phyloP scores from a whole-genome alignment of 92 coral and sea anemone genomes.

The Micromussa lordhowensis region DNA sequence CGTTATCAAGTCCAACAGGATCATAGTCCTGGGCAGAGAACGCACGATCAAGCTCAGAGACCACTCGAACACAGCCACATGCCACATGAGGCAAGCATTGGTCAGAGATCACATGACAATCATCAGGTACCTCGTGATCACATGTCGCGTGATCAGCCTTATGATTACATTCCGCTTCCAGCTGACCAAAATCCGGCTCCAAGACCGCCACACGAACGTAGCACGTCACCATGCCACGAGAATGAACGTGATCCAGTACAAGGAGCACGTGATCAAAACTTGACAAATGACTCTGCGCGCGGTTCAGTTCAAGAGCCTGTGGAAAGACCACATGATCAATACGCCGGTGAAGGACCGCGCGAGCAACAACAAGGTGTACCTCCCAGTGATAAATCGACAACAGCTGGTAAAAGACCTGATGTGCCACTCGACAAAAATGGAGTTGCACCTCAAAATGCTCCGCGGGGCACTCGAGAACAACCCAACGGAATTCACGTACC shows the following conservation, averaged over 20 bases:
- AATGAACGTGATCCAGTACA: constrained; percentile 27
- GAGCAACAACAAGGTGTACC: constrained; percentile 33
- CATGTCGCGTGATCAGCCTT: constrained; percentile 23
- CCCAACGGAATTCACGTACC: constrained; percentile 39
- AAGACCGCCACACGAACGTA: constrained; percentile 25
- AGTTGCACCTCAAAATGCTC: constrained; percentile 15
- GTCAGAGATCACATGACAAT: constrained; percentile 31
- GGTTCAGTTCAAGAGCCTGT: constrained; percentile 9
- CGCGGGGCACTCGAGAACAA: constrained; percentile 34
- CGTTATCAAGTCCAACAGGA: constrained; percentile 10
- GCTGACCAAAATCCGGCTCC: constrained; percentile 32
- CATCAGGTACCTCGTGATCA: constrained; percentile 44
- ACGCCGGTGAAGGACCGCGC: constrained; percentile 52
- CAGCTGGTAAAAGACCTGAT: constrained; percentile 21
- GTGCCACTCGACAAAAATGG: constrained; percentile 36
- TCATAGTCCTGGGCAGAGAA: constrained; percentile 10
- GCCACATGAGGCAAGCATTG: constrained; percentile 35
- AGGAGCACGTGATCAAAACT: constrained; percentile 18
- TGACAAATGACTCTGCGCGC: constrained; percentile 5
- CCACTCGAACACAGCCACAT: constrained; percentile 32
- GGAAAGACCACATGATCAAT: constrained; percentile 34
- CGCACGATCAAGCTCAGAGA: constrained; percentile 7
- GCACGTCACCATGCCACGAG: background rate
- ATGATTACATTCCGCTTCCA: constrained; percentile 27
- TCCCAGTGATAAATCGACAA: constrained; percentile 9